phyloP scores from a whole-genome alignment of 2,888 invertebrate genomes.

The Mesorhabditis sp. region DNA sequence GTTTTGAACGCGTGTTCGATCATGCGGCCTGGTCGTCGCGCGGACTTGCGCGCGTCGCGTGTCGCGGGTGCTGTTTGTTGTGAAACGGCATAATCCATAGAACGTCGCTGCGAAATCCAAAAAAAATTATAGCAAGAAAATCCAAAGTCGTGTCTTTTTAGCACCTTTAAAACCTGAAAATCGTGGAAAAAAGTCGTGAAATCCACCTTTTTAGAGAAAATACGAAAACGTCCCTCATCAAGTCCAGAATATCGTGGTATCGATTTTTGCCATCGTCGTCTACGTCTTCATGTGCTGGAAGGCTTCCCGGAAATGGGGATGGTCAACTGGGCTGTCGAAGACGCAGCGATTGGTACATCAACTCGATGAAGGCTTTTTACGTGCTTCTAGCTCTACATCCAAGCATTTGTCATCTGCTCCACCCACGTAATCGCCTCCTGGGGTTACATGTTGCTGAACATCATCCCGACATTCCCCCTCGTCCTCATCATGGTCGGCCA shows the following conservation, averaged over 20 bases:
- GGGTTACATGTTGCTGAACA: background rate
- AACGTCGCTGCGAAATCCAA: no score
- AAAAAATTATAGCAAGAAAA: no score
- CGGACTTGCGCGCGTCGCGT: no score
- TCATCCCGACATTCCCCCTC: background rate
- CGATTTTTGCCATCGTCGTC: background rate
- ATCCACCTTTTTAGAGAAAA: no score
- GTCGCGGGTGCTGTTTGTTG: no score
- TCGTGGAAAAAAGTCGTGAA: no score
- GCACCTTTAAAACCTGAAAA: no score
- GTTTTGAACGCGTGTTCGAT: no score
- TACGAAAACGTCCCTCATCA: background rate
- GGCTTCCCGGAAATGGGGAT: background rate
- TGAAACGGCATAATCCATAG: no score
- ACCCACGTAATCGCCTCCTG: background rate
- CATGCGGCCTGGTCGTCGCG: no score
- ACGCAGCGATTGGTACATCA: background rate
- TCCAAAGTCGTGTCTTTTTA: no score
- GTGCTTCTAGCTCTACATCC: background rate
- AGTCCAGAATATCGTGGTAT: background rate
- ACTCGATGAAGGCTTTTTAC: background rate
- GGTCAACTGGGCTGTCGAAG: background rate
- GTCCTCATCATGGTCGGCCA: background rate
- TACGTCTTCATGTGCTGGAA: background rate
- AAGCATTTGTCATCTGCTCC: constrained; percentile 4